phyloP scores from a whole-genome alignment of 2,113 vertebrate genomes.

The Poeciliopsis retropinna region DNA sequence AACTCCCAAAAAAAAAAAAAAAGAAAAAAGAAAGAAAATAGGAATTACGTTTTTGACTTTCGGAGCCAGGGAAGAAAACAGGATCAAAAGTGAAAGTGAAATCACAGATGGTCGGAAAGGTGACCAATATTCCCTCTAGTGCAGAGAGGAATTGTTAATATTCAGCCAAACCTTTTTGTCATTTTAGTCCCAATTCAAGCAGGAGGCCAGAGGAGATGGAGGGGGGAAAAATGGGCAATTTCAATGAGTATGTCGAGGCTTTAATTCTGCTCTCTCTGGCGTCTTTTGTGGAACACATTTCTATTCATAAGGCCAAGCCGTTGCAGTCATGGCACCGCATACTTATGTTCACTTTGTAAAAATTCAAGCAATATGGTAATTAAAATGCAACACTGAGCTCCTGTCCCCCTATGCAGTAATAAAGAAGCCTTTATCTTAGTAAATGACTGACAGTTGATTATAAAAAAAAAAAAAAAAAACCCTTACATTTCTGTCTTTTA shows the following conservation, averaged over 20 bases:
- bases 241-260: conserved; percentile 68
- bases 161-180: conserved; percentile 51
- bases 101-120: conserved; percentile 15
- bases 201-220: conserved; percentile 54
- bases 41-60: neutral
- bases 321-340: conserved; percentile 62
- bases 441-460: conserved; percentile 74
- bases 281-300: conserved; percentile 70
- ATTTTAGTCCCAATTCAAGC: conserved; percentile 52
- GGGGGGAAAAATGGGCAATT: conserved; percentile 33
- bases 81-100: conserved; percentile 14
- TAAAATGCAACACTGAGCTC: conserved; percentile 64
- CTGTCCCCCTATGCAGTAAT: conserved; percentile 58
- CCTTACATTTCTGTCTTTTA: conserved; percentile 2
- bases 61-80: conserved; percentile 18
- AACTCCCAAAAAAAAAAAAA: neutral
- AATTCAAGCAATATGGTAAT: conserved; percentile 70
- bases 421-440: conserved; percentile 73
- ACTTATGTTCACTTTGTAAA: conserved; percentile 66
- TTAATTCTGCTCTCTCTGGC: conserved; percentile 55
- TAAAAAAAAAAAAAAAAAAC: conserved; percentile 20
- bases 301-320: conserved; percentile 67
- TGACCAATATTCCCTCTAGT: conserved; percentile 17
- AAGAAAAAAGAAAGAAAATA: neutral
- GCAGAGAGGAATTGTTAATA: conserved; percentile 40